Percentiles rank a stretch among this genome's conserved stretches.
phyloP scores from a whole-genome alignment of 2,113 vertebrate genomes.

The Lates calcarifer region DNA sequence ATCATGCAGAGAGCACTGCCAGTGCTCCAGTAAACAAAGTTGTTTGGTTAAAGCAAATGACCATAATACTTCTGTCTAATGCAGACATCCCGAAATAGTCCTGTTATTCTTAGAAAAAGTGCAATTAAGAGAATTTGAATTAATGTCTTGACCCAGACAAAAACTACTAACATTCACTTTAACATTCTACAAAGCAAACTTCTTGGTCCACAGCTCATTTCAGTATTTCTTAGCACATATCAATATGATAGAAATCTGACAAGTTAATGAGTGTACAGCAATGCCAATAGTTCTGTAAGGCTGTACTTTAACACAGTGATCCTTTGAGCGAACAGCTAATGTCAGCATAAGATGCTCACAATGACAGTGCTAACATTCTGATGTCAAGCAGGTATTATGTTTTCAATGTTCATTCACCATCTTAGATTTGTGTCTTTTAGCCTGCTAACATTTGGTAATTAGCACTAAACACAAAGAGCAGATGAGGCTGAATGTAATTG shows the following conservation, averaged over 20 bases:
- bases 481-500: too few species aligned
- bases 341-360: too few species aligned
- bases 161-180: slow-evolving; percentile 19
- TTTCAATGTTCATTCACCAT: too few species aligned
- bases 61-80: slow-evolving; percentile 23
- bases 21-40: neutral
- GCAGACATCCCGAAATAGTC: slow-evolving; percentile 10
- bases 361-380: too few species aligned
- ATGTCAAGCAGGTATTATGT: too few species aligned
- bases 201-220: neutral
- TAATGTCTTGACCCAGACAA: slow-evolving; percentile 9
- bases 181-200: neutral
- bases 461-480: too few species aligned
- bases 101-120: neutral
- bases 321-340: too few species aligned
- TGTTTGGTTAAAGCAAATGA: slow-evolving; percentile 25
- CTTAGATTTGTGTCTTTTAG: too few species aligned
- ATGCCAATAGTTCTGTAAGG: neutral
- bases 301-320: too few species aligned
- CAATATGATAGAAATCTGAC: neutral
- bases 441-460: too few species aligned
- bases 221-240: neutral
- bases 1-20: slow-evolving; percentile 25
- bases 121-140: slow-evolving; percentile 13
- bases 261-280: too few species aligned